Base-by-base conservation (phyloP, 2,888 invertebrate genomes). In the Harpalus rufipes region DNA sequence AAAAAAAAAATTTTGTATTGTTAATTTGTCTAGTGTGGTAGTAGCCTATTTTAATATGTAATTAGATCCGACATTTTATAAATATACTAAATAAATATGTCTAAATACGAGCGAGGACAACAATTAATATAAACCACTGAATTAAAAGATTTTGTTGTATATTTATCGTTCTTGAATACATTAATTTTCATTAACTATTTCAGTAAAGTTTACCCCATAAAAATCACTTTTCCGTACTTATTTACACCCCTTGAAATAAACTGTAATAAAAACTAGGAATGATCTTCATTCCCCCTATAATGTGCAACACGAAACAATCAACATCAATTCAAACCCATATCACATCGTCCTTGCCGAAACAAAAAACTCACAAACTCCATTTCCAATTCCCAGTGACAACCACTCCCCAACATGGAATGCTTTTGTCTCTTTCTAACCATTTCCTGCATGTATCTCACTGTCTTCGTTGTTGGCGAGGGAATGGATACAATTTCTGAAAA, bases 241-340 rank as follows among this genome's bases (percentile, higher is more conserved):
- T 59, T 14, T 59, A 74, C 72, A 44, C 72, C 72, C 72, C 51
- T 16, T 5, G 63, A 63, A 1, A 44, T 44, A 44, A 74, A 44
- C 72, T 44, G 72, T 74, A 74, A 74, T 74, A 74, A 74, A 74
- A 74, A 74, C 72, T 51, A 74, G 14, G 41, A 44, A 74, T 74
- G 72, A 74, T 74, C 41, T 74, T 74, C 44, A 74, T 74, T 74
- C 41, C 72, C 72, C 44, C 44, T 7, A 39, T 68, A 74, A 74
- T 74, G 18, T 44, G 41, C 51, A 32, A 41, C 21, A 74, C 72
- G 41, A 74, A 74, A 74, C 72, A 74, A 74, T 74, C 72, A 74
- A 74, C 72, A 74, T 74, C 72, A 74, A 74, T 74, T 74, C 72
- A 74, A 74, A 74, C 72, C 72, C 72, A 74, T 74, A 74, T 74